These are phyloP conservation scores for Pitta sordida DNA, from an alignment of 2,113 vertebrate genomes.

Conservation along the genomic window DNA sequence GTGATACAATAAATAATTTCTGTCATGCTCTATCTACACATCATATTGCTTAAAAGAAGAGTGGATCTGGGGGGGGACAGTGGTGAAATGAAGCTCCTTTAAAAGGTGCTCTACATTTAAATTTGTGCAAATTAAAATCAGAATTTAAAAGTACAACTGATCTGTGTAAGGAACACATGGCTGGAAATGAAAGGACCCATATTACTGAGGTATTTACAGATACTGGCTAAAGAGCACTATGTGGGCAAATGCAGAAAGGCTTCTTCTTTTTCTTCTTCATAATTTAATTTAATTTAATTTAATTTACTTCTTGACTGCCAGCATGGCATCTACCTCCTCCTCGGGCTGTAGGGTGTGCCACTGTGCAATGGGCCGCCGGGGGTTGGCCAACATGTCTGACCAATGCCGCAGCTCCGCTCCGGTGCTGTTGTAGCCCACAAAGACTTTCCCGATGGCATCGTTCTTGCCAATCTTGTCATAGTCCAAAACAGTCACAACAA, in stretches of 20 bases:
- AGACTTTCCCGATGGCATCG: conserved; percentile 98
- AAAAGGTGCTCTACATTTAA: conserved; percentile 77
- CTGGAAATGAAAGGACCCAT: conserved; percentile 88
- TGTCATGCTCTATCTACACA: conserved; percentile 99
- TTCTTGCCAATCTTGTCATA: conserved; percentile 99
- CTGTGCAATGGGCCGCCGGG: conserved; percentile 96
- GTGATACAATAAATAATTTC: conserved; percentile 96
- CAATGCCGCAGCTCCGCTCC: conserved; percentile 97
- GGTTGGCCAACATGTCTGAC: conserved; percentile 99
- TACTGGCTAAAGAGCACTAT: conserved; percentile 97
- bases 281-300: conserved; percentile 42
- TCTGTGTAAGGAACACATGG: conserved; percentile 75
- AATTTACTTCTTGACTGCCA: conserved; percentile 93
- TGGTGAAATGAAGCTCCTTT: conserved; percentile 68
- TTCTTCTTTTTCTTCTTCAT: conserved; percentile 45
- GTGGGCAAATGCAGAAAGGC: conserved; percentile 87
- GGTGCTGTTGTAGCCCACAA: conserved; percentile 97
- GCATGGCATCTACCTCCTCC: conserved; percentile 96
- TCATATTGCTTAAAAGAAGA: conserved; percentile 99
- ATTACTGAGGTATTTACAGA: conserved; percentile 99
- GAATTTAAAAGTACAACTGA: conserved; percentile 73
- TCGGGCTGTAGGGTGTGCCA: conserved; percentile 96
- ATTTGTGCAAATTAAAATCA: conserved; percentile 80
- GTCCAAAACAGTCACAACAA: conserved; percentile 99
- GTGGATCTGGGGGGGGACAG: conserved; percentile 79